Evolutionary conservation across 2,113 vertebrate genomes (phyloP).

Genomic region (Oreotrochilus melanogaster): DNA sequence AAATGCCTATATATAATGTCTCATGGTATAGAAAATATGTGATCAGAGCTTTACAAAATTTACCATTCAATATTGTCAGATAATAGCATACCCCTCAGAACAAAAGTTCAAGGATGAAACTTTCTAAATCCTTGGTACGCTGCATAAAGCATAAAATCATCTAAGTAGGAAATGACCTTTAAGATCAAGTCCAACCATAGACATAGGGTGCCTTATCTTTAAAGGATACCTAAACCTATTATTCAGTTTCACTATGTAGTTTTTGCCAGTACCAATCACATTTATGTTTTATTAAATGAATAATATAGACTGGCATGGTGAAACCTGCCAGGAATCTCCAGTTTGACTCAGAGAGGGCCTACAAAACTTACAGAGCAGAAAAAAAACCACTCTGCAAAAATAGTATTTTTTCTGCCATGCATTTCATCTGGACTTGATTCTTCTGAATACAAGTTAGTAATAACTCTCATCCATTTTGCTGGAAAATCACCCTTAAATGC

Average conservation of each 20-base stretch:
- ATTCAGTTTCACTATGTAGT: background rate
- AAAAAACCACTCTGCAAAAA: background rate
- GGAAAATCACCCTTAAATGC: conserved; percentile 33
- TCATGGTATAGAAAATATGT: background rate
- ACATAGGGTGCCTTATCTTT: background rate
- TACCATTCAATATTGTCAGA: background rate
- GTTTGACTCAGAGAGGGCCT: background rate
- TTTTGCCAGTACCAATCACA: background rate
- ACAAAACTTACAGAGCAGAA: background rate
- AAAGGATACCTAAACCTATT: background rate
- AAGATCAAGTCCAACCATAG: background rate
- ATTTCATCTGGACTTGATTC: background rate
- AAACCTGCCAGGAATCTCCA: background rate
- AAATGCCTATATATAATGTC: background rate
- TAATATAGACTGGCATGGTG: background rate
- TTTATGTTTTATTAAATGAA: background rate
- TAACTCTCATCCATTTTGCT: background rate
- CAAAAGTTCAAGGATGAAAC: background rate
- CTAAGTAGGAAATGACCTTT: background rate
- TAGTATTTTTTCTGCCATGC: background rate
- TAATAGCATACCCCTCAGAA: background rate
- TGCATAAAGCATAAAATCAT: background rate
- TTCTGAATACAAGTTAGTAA: background rate
- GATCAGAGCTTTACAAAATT: background rate
- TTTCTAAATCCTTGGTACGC: background rate